Base-by-base conservation (phyloP, 2,888 invertebrate genomes). In the Cerastis rubricosa region DNA sequence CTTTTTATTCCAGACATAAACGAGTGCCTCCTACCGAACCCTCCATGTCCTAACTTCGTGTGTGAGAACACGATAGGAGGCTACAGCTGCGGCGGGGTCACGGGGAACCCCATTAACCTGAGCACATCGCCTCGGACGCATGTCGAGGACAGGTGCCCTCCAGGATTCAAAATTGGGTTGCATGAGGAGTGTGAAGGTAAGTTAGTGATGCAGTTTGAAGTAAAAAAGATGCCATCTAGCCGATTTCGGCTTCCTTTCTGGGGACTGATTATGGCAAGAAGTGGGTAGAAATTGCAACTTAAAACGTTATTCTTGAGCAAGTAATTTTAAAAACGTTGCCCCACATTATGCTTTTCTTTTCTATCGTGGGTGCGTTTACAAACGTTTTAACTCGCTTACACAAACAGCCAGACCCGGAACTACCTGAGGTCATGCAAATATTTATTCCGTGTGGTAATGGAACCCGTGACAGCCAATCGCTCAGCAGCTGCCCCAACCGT, bases 1-100 rank as follows among this genome's bases (percentile, higher is more conserved):
- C 35, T 35, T 35, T 57, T 47, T 43, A 47, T 86, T 88, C 1
- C 88, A 96, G 99, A 99, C 92, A 97, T 99, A 66, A 98, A 99
- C 92, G 99, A 99, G 94, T 99, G 99, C 69, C 86, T 89, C 1
- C 89, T 96, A 0, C 92, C 93, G 0, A 91, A 89, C n/a, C 96
- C 97, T 0, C 96, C 96, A 0, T 97, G 97, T 72, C 94, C 95
- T 0, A 61, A 86, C 0, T 94, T 94, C 68, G 82, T 94, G 0
- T 97, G 97, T 70, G 94, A 95, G 87, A 97, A 97, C 76, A 96
- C 96, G 0, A 90, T 97, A 0, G 97, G 97, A 1, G 96, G 94
- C 0, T 97, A 95, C 90, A 95, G 93, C 71, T 97, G 97, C 83
- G 95, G 92, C 0, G 96, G 96, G 0, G 89, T 93, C 0, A 83